phyloP scores from a whole-genome alignment of 2,888 invertebrate species.

The Phoenoteleia sp. region DNA sequence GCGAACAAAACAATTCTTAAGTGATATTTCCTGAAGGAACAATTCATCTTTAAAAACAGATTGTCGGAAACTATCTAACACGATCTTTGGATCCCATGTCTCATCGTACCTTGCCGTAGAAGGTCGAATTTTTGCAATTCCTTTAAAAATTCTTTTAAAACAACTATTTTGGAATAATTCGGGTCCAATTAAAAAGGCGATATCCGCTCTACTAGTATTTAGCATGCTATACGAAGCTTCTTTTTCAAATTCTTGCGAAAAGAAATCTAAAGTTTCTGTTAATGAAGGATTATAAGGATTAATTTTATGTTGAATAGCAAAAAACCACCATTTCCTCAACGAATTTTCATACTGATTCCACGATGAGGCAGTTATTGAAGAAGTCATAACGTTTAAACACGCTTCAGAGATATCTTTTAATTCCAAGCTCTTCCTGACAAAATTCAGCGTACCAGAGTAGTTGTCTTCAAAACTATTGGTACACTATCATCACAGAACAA shows the following conservation, averaged over 20 bases:
- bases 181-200: slow-evolving; percentile 33
- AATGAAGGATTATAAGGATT: slow-evolving; percentile 8
- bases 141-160: slow-evolving; percentile 47
- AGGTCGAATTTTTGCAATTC: slow-evolving; percentile 23
- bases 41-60: slow-evolving; percentile 45
- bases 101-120: slow-evolving; percentile 42
- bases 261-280: neutral
- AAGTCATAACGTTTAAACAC: slow-evolving; percentile 28
- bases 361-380: slow-evolving; percentile 40
- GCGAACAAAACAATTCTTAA: slow-evolving; percentile 45
- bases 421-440: slow-evolving; percentile 47
- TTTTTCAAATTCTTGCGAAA: too few species aligned
- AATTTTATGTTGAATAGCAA: neutral
- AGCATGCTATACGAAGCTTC: slow-evolving; percentile 19
- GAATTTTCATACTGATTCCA: slow-evolving; percentile 52
- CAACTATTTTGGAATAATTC: slow-evolving; percentile 25
- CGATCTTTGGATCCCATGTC: slow-evolving; percentile 55
- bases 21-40: too few species aligned
- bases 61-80: slow-evolving; percentile 35
- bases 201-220: slow-evolving; percentile 45
- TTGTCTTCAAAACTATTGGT: too few species aligned
- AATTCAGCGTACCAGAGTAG: too few species aligned
- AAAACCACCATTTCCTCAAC: slow-evolving; percentile 48
- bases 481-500: too few species aligned
- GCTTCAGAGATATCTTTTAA: slow-evolving; percentile 30